These are phyloP conservation scores for Staurois parvus DNA, from an alignment of 2,797 vertebrate species.

Conservation along the genomic window DNA sequence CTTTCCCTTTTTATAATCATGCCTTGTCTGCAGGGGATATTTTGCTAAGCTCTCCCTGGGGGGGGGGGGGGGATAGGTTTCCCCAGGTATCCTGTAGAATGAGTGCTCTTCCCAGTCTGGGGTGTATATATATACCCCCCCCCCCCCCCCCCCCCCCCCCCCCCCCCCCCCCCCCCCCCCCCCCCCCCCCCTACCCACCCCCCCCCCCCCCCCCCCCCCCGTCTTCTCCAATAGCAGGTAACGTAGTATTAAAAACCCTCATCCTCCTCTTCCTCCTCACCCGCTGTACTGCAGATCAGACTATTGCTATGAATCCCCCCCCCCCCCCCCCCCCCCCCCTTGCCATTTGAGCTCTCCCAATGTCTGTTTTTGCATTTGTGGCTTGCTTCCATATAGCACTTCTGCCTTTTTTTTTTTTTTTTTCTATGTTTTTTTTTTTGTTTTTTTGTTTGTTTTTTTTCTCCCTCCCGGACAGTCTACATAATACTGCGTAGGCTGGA, in stretches of 20 bases:
- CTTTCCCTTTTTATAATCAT: slow-evolving; percentile 62
- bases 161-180: no score
- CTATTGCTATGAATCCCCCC: slow-evolving; percentile 72
- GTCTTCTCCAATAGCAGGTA: slow-evolving; percentile 62
- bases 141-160: no score
- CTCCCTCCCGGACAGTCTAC: slow-evolving; percentile 72
- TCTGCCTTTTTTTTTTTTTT: slow-evolving; percentile 71
- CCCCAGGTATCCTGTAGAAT: slow-evolving; percentile 33
- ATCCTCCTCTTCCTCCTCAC: slow-evolving; percentile 50
- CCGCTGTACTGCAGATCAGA: slow-evolving; percentile 66
- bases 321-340: slow-evolving; percentile 64
- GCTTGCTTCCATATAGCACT: slow-evolving; percentile 78
- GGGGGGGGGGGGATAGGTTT: slow-evolving; percentile 6
- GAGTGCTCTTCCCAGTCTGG: slow-evolving; percentile 64
- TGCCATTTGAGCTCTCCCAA: slow-evolving; percentile 70
- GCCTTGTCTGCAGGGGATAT: slow-evolving; percentile 53
- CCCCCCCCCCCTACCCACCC: no score
- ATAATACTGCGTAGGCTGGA: slow-evolving; percentile 77
- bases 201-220: no score
- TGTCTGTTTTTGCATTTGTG: slow-evolving; percentile 71
- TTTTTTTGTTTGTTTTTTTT: slow-evolving; percentile 59
- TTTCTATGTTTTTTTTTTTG: slow-evolving; percentile 7
- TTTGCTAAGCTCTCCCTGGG: slow-evolving; percentile 26
- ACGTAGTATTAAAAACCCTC: slow-evolving; percentile 64
- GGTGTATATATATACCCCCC: no score